Evolutionary conservation across 2,888 invertebrate species (phyloP).

Genomic region (Andrena trimmerana): DNA sequence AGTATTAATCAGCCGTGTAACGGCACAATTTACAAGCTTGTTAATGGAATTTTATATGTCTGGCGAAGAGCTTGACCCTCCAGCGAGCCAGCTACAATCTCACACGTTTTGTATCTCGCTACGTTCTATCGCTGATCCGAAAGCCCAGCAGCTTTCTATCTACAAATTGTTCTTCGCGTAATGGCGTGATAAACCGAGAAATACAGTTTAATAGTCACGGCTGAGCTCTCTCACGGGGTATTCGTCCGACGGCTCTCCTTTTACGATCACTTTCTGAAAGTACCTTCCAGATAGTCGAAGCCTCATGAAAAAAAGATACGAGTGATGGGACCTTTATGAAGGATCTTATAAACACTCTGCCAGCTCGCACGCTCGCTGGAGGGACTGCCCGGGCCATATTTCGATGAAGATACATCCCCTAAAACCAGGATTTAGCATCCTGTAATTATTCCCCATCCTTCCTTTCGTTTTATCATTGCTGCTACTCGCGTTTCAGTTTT

Average conservation of each 20-base stretch:
- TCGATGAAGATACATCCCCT: neutral
- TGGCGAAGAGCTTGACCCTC: neutral
- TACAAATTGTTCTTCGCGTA: conserved; percentile 46
- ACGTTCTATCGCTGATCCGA: neutral
- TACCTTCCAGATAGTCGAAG: conserved; percentile 8
- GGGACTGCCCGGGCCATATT: neutral
- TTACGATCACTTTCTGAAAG: conserved; percentile 42
- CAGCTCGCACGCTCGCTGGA: conserved; percentile 5
- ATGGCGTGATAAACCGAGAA: conserved; percentile 39
- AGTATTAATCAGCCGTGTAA: neutral
- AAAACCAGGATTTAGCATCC: too few species aligned
- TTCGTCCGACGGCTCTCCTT: conserved; percentile 2
- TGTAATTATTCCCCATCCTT: too few species aligned
- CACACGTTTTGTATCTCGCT: neutral
- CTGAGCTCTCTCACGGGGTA: conserved; percentile 27
- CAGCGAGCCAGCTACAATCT: neutral
- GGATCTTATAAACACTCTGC: conserved; percentile 19
- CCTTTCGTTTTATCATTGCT: too few species aligned
- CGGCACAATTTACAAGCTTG: neutral
- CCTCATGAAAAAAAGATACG: neutral
- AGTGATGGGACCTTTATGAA: neutral
- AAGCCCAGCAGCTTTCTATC: conserved; percentile 11
- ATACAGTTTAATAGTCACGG: conserved; percentile 41
- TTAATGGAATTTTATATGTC: conserved; percentile 51
- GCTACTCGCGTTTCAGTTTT: too few species aligned